Evolutionary conservation across 2,113 vertebrate genomes (phyloP).

Genomic region (Trachemys scripta): DNA sequence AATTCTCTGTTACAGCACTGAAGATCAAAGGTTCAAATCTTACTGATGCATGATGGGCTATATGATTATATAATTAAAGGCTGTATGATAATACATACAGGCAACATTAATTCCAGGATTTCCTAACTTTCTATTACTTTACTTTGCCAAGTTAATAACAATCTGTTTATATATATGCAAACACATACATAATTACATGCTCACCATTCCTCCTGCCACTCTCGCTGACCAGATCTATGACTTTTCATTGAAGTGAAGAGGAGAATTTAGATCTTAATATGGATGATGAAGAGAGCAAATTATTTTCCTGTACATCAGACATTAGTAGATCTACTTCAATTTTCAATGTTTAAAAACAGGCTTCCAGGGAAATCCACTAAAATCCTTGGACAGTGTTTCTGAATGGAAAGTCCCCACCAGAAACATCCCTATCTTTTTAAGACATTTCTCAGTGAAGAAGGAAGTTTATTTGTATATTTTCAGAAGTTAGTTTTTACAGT

Average conservation of each 20-base stretch:
- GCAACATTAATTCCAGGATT: neutral
- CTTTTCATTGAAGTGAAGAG: neutral
- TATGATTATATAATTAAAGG: neutral
- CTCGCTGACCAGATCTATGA: neutral
- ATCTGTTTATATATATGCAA: fast-evolving
- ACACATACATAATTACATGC: neutral
- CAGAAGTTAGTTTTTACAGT: neutral
- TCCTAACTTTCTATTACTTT: neutral
- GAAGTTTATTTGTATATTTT: neutral
- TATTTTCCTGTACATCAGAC: neutral
- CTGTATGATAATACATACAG: neutral
- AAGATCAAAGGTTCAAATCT: neutral
- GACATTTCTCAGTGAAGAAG: neutral
- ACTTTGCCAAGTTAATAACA: neutral
- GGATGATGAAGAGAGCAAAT: neutral
- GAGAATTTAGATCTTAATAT: neutral
- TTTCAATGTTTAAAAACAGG: neutral
- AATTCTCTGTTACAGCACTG: neutral
- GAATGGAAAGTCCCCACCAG: neutral
- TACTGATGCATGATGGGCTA: neutral
- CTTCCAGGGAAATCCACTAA: neutral
- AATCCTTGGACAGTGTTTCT: neutral
- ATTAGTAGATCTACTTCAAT: neutral
- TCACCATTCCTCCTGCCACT: fast-evolving
- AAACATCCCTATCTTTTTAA: neutral